phyloP scores from a whole-genome alignment of 2,113 vertebrate genomes.

The Eulacestoma nigropectus region DNA sequence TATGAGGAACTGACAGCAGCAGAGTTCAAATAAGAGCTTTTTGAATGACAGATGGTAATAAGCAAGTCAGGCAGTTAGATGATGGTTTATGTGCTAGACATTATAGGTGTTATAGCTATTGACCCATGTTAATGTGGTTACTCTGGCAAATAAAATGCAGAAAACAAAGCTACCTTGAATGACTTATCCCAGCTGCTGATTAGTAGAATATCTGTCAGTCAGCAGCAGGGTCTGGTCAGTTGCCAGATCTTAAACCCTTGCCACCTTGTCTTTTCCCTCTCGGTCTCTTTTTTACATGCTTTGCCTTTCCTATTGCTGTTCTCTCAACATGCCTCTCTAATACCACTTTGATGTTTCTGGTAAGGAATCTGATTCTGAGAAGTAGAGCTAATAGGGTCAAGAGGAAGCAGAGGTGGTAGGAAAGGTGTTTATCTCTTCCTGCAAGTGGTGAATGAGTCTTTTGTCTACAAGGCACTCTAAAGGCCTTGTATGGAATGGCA shows the following conservation, averaged over 20 bases:
- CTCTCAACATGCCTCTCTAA: not conserved
- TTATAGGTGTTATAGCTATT: conserved; percentile 27
- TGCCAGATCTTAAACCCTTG: not conserved
- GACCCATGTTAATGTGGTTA: conserved; percentile 42
- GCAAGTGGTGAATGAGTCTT: not conserved
- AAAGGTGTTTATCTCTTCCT: not conserved
- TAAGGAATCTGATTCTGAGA: not conserved
- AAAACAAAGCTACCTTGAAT: conserved; percentile 27
- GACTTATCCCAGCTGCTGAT: not conserved
- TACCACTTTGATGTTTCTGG: not conserved
- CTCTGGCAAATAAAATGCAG: conserved; percentile 27
- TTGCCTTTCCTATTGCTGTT: not conserved
- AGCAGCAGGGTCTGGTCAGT: not conserved
- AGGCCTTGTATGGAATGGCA: not conserved
- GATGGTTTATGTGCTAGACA: conserved; percentile 60
- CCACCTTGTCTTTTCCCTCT: not conserved
- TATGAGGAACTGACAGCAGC: not conserved
- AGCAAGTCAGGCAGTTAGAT: conserved; percentile 48
- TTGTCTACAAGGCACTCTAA: not conserved
- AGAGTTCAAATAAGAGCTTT: conserved; percentile 23
- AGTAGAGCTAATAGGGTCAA: not conserved
- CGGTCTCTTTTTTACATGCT: not conserved
- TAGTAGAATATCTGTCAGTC: not conserved
- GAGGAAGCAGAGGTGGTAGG: not conserved
- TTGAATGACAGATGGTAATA: conserved; percentile 61